Conservation (phyloP, 2,888 invertebrate species). For the Drosophila paracracens region DNA sequence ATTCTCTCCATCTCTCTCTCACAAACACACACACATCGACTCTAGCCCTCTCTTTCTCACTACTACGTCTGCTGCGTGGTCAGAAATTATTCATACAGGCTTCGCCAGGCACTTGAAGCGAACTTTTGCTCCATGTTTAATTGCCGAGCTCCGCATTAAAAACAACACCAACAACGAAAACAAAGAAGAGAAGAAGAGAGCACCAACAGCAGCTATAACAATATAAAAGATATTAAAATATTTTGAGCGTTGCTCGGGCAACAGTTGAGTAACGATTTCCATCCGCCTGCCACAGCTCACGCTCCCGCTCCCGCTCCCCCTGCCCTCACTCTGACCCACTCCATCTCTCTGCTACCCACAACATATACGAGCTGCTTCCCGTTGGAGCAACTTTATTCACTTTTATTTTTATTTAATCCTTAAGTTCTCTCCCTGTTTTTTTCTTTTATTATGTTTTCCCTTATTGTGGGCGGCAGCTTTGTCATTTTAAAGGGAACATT, state of each 20-base stretch:
- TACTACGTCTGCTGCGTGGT: constrained; percentile 43
- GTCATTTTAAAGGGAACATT: constrained; percentile 71
- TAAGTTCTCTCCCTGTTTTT: constrained; percentile 28
- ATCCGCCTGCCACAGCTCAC: constrained; percentile 1
- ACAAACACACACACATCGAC: background rate
- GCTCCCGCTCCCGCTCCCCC: background rate
- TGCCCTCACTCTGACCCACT: background rate
- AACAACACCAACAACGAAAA: constrained; percentile 14
- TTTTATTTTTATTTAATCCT: constrained; percentile 52
- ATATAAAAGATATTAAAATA: constrained; percentile 60
- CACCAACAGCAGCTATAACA: constrained; percentile 32
- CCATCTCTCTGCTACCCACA: background rate
- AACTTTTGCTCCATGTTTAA: constrained; percentile 68
- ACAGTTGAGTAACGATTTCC: constrained; percentile 47
- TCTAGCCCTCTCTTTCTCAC: background rate
- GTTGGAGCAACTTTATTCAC: constrained; percentile 30
- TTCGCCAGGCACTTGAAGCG: constrained; percentile 33
- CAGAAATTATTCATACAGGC: constrained; percentile 65
- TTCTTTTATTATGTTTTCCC: constrained; percentile 43
- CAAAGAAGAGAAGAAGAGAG: background rate
- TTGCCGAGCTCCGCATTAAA: constrained; percentile 56
- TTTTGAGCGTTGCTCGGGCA: constrained; percentile 39
- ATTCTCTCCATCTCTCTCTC: background rate
- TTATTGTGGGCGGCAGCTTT: constrained; percentile 49
- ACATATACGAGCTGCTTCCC: constrained; percentile 12